Percentiles rank a stretch among this genome's conserved stretches.
phyloP scores from a whole-genome alignment of 2,888 invertebrate genomes.

The Drosophila hawaiiensis region DNA sequence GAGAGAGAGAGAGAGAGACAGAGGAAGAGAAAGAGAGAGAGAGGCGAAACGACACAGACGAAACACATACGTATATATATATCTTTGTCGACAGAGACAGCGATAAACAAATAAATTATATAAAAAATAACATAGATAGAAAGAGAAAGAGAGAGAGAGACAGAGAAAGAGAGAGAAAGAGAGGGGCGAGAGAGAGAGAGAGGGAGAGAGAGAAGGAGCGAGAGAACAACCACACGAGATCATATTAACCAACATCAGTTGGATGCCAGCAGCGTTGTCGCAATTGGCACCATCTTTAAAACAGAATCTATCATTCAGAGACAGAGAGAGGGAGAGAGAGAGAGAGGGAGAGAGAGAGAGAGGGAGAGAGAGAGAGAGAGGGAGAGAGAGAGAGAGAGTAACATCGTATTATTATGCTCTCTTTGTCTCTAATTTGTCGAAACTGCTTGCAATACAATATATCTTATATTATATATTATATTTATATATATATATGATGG shows the following conservation, averaged over 20 bases:
- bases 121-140: neutral
- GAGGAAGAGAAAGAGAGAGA: slow-evolving; percentile 13
- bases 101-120: neutral
- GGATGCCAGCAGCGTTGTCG: neutral
- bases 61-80: slow-evolving; percentile 1
- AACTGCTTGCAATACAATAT: too few relatives aligned
- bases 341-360: neutral
- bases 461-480: too few relatives aligned
- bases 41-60: slow-evolving; percentile 11
- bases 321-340: neutral
- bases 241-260: slow-evolving; percentile 14
- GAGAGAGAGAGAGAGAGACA: slow-evolving; percentile 21
- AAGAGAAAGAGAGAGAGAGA: neutral
- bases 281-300: neutral
- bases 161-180: neutral
- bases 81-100: neutral
- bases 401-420: neutral
- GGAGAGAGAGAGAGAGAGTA: neutral
- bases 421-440: neutral
- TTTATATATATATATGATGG: neutral
- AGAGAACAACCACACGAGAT: neutral
- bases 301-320: neutral
- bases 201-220: neutral
- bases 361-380: neutral
- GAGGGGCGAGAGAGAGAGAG: neutral